Base-by-base conservation (phyloP, 2,113 vertebrate genomes). In the Sylvietta virens region DNA sequence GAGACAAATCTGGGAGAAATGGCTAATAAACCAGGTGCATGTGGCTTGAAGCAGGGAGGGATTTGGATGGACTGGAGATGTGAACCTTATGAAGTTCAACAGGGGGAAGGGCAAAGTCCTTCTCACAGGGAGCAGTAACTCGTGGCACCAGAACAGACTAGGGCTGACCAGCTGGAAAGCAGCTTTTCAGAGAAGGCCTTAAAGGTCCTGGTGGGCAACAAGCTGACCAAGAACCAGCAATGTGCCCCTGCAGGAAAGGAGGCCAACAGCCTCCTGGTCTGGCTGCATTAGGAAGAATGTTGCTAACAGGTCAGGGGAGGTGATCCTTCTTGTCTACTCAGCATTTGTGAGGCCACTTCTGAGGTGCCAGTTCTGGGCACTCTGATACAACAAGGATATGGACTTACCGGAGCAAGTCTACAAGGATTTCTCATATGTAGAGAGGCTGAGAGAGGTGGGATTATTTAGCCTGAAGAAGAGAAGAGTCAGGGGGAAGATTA, bases 131-230 rank as follows among this genome's bases (percentile, higher is more conserved):
- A 83, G 13, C 53, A 73, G 11, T 35, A 64, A n/a, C 39, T 28
- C 0, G 1, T 62, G 33, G 35, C 50, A 56, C 3, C 31, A 13
- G 26, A 54, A 50, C 3, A 11, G 0, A 4, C 15, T 33, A 20
- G 39, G 19, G 16, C 51, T 66, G 61, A 66, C 16, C 13, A 76
- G 16, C 19, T 79, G 53, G 51, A 83, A 86, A 50, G 31, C 11
- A 37, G 20, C 28, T 85, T 92, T 81, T 16, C 50, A 42, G 65
- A 65, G 73, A 58, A 60, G 35, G 7, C 23, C n/a, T 28, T 67
- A 31, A 24, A 44, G 9, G 22, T 85, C 8, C 30, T 69, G 58
- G 30, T 60, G 57, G 51, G 26, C 51, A 35, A 0, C 30, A 42
- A 35, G 39, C 37, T 80, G 51, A 70, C 10, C 23, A 42, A 31